phyloP scores from a whole-genome alignment of 2,113 vertebrate species.

The Mormoops blainvillei region DNA sequence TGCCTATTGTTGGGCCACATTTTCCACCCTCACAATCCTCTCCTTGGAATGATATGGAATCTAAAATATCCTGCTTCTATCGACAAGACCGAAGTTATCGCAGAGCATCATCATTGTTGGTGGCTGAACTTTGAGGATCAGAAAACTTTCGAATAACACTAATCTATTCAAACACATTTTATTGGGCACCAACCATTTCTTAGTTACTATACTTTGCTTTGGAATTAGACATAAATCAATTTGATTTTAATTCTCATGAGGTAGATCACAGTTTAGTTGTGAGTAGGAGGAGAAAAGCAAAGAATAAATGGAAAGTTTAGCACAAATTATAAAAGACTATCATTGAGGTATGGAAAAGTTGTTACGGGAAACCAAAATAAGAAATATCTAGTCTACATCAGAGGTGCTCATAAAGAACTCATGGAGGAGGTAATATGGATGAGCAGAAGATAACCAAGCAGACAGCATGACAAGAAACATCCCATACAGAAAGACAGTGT shows the following conservation, averaged over 20 bases:
- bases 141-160: background rate
- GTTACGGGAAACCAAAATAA: background rate
- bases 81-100: background rate
- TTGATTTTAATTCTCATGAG: background rate
- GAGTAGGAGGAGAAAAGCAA: background rate
- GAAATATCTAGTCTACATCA: background rate
- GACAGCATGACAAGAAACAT: background rate
- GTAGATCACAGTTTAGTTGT: background rate
- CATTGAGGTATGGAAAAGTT: background rate
- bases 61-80: background rate
- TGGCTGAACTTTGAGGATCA: background rate
- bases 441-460: background rate
- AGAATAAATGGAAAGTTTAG: background rate
- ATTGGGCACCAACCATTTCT: background rate
- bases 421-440: background rate
- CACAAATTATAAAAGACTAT: background rate
- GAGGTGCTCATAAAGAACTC: background rate
- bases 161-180: background rate
- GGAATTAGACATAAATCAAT: background rate
- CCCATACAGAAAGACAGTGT: background rate
- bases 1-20: background rate
- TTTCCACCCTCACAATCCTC: constrained; percentile 4
- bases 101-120: background rate
- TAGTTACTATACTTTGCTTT: background rate
- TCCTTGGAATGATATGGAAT: constrained; percentile 21